Base-by-base conservation (phyloP, 2,113 vertebrate genomes). In the Panurus biarmicus region DNA sequence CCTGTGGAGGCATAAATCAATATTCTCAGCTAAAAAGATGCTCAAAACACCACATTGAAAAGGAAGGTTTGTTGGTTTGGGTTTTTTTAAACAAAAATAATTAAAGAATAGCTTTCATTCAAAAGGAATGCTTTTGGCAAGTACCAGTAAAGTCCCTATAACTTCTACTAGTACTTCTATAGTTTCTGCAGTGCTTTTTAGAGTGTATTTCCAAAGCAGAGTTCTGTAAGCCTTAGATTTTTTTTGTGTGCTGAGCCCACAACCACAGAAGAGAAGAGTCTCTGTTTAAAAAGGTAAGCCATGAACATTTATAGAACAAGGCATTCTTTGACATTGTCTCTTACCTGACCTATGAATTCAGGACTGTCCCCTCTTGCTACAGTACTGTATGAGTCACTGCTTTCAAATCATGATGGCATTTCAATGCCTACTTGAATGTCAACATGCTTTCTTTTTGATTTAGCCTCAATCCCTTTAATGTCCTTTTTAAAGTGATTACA, bases 181-280 rank as follows among this genome's bases (percentile, higher is more conserved):
- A 44, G 54, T 62, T 87, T 92, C 53, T 57, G 28, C 89, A 57
- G 35, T 20, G 42, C 6, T 61, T 78, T 89, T 92, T 10, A 45
- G 38, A 82, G 73, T 82, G 87, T 64, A 84, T 94, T 94, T 96
- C 93, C 81, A 81, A 89, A 95, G 87, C 5, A 54, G 33, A 74
- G 19, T 57, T 91, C 57, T 45, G 9, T 36, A 67, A 89, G 48
- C 48, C 89, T 72, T 47, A 65, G 11, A 54, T n/a, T 82, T 88
- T 86, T 42, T 87, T 51, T 81, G 66, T 73, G 85, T 82, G 73
- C 58, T 90, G 87, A 96, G 87, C 93, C 89, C 87, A 94, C 94
- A 91, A 92, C 89, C 93, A 96, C 78, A 95, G 94, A 94, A 85
- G 92, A 96, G 82, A 96, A 96, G 92, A 96, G 95, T 29, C 64